These are phyloP conservation scores for Drosophila incognita DNA, from an alignment of 2,888 invertebrate species.

Conservation along the genomic window DNA sequence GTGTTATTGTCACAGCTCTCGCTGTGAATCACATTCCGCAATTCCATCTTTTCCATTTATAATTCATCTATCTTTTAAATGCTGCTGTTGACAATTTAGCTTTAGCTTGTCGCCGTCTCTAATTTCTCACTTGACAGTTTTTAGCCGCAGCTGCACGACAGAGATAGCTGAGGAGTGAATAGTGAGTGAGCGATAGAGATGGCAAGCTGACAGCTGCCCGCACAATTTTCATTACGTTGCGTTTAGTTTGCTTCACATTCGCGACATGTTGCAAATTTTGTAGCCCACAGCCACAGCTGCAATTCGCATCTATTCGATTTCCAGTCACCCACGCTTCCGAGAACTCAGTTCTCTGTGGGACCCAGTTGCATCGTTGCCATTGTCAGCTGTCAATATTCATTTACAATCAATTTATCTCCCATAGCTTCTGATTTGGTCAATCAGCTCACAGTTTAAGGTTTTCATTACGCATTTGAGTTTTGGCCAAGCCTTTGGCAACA, in stretches of 20 bases:
- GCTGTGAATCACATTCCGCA: conserved; percentile 18
- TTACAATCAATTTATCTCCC: conserved; percentile 79
- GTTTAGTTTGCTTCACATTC: conserved; percentile 40
- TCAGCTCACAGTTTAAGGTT: conserved; percentile 59
- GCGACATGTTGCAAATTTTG: conserved; percentile 59
- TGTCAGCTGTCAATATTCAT: conserved; percentile 80
- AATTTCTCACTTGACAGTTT: conserved; percentile 55
- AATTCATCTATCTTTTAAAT: conserved; percentile 41
- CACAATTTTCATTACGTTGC: conserved; percentile 56
- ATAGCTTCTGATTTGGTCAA: conserved; percentile 57
- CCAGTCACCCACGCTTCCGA: background rate
- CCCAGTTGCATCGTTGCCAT: conserved; percentile 46
- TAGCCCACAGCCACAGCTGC: conserved; percentile 24
- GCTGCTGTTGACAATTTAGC: conserved; percentile 62
- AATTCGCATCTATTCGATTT: conserved; percentile 7
- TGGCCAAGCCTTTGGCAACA: background rate
- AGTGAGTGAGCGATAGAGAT: background rate
- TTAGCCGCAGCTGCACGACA: conserved; percentile 32
- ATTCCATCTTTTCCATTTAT: conserved; percentile 6
- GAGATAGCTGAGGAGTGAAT: background rate
- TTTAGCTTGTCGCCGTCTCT: conserved; percentile 50
- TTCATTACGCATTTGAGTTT: conserved; percentile 57
- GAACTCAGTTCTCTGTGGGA: conserved; percentile 12
- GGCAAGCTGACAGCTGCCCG: conserved; percentile 18
- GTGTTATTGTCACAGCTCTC: conserved; percentile 19